Evolutionary conservation across 2,888 invertebrate species (phyloP).

Genomic region (Julus scanicus): DNA sequence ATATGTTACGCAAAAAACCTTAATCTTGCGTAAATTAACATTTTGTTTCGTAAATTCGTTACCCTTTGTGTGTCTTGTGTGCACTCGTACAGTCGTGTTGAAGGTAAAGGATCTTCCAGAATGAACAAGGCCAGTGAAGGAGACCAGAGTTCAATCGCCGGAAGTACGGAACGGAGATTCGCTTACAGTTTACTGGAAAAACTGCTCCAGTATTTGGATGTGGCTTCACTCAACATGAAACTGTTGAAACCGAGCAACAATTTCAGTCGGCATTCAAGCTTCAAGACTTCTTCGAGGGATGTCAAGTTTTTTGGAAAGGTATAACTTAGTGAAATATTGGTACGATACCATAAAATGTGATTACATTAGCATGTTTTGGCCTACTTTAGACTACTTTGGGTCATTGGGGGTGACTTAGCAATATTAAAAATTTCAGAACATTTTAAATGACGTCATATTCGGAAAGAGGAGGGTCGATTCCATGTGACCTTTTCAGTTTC

Average conservation of each 20-base stretch:
- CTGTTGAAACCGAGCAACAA: slow-evolving; percentile 93
- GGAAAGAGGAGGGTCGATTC: too few species aligned
- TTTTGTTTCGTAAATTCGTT: background rate
- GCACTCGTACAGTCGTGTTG: slow-evolving; percentile 75
- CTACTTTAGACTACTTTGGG: too few species aligned
- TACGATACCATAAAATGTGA: too few species aligned
- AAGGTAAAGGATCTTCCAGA: slow-evolving; percentile 74
- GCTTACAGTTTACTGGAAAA: slow-evolving; percentile 97
- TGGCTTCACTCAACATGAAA: slow-evolving; percentile 97
- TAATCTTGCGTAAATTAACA: background rate
- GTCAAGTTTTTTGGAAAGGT: slow-evolving; percentile 99
- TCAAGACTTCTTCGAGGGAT: slow-evolving; percentile 93
- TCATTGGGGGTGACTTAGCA: too few species aligned
- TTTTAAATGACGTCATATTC: too few species aligned
- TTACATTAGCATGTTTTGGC: too few species aligned
- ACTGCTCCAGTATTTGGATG: slow-evolving; percentile 94
- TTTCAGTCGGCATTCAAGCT: slow-evolving; percentile 89
- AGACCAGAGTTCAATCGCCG: slow-evolving; percentile 66
- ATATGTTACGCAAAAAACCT: background rate
- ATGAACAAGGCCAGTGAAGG: slow-evolving; percentile 74
- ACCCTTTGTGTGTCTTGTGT: background rate
- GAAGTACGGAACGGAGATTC: slow-evolving; percentile 91
- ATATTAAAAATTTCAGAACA: too few species aligned
- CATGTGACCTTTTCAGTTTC: too few species aligned
- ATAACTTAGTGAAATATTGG: background rate